phyloP scores from a whole-genome alignment of 2,888 invertebrate species.

The Phrixothrix hirtus region DNA sequence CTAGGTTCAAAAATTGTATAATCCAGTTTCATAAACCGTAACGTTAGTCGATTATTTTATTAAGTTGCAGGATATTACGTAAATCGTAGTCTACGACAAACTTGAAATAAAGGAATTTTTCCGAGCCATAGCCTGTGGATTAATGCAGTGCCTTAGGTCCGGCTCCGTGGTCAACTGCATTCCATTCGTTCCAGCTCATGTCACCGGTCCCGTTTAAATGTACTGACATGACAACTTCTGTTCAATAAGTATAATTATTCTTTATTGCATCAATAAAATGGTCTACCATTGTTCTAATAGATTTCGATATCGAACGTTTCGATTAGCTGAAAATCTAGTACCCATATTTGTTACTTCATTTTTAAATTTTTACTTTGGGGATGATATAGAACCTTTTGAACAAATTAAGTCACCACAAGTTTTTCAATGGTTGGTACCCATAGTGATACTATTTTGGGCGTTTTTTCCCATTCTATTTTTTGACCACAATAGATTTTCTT shows the following conservation, averaged over 20 bases:
- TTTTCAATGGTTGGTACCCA: too few relatives aligned
- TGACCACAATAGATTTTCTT: too few relatives aligned
- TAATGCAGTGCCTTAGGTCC: slow-evolving; percentile 14
- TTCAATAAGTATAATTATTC: slow-evolving; percentile 14
- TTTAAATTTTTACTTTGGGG: too few relatives aligned
- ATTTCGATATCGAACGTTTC: too few relatives aligned
- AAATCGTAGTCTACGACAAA: slow-evolving; percentile 6
- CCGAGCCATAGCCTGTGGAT: too few relatives aligned
- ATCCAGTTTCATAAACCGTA: slow-evolving; percentile 1
- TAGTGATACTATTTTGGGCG: too few relatives aligned
- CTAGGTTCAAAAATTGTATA: neutral
- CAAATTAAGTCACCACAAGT: too few relatives aligned
- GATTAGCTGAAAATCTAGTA: too few relatives aligned
- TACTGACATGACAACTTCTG: slow-evolving; percentile 12
- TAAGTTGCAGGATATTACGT: neutral
- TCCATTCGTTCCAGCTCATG: slow-evolving; percentile 28
- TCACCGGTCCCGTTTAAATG: slow-evolving; percentile 29
- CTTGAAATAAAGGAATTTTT: slow-evolving; percentile 2
- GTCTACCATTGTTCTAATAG: neutral
- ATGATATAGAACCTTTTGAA: too few relatives aligned
- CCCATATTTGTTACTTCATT: too few relatives aligned
- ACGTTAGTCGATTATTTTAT: neutral
- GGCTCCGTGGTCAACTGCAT: slow-evolving; percentile 28
- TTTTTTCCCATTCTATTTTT: too few relatives aligned
- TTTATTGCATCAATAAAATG: slow-evolving; percentile 14